Evolutionary conservation across 1,140 invertebrate species (phyloP).

Genomic region (Littorina saxatilis): DNA sequence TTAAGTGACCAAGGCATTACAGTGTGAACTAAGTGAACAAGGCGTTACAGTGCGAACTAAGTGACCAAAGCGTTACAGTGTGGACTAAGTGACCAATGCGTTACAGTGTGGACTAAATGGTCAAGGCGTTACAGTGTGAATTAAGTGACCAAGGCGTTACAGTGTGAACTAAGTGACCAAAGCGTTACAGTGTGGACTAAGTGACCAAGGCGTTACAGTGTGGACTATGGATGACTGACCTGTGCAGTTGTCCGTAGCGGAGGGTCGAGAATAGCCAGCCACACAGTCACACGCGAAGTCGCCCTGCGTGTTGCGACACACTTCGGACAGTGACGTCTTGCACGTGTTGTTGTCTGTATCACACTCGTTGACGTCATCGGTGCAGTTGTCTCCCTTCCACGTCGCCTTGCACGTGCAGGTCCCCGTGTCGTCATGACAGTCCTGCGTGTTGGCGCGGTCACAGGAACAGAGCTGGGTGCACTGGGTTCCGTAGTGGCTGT

Average conservation of each 20-base stretch:
- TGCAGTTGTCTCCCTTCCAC: constrained; percentile 81
- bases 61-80: too few species aligned
- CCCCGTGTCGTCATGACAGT: constrained; percentile 39
- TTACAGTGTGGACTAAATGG: too few species aligned
- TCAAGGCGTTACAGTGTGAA: too few species aligned
- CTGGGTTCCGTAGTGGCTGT: constrained; percentile 29
- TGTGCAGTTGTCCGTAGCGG: constrained; percentile 3
- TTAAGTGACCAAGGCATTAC: too few species aligned
- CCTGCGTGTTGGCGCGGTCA: constrained; percentile 24
- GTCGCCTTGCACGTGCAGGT: constrained; percentile 89
- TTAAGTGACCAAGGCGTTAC: too few species aligned
- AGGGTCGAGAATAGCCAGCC: background rate
- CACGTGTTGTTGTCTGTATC: constrained; percentile 70
- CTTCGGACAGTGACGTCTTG: background rate
- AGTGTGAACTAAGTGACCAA: too few species aligned
- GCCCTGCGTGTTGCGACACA: constrained; percentile 22
- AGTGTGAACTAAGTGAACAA: too few species aligned
- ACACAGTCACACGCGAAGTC: constrained; percentile 22
- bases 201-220: too few species aligned
- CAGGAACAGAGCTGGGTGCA: constrained; percentile 29
- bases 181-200: too few species aligned
- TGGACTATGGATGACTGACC: too few species aligned
- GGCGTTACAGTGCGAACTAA: too few species aligned
- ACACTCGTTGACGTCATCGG: constrained; percentile 95
- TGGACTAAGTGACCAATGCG: too few species aligned